Base-by-base conservation (phyloP, 2,888 invertebrate genomes). In the Hydroisotoma schaefferi region DNA sequence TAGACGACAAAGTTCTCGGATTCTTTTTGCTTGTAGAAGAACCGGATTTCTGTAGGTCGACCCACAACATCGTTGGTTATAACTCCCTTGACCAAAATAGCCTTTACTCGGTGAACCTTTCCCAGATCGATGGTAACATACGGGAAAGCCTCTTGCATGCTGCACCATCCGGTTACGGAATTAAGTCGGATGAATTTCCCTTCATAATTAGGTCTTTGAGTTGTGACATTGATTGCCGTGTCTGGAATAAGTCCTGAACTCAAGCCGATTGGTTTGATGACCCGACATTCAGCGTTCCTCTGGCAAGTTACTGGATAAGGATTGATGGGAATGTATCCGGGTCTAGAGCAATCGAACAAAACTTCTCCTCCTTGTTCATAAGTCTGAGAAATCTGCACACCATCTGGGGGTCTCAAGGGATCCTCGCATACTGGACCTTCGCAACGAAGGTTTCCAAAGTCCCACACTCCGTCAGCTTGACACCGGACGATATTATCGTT, bases 401-500 rank as follows among this genome's bases (percentile, higher is more conserved):
- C 95, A 78, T 95, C 95, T 62, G 90, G 88, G 0, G 95, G 95
- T 74, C 92, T 84, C 1, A 94, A 93, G 0, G 95, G 95, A 78
- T 97, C 95, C 76, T 91, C 90, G 76, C 95, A 95, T 1, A 95
- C 94, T 2, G 95, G 95, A 22, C 95, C 97, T 80, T 95, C 94
- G 75, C 98, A 98, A 55, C 92, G 81, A 52, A 98, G 81, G 75
- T 94, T 93, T 27, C 97, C 97, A 76, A 97, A 94, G 80, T 97
- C 97, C 98, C 98, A 98, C 63, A 90, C 87, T 2, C 93, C 92
- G 74, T 93, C 93, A 1, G 87, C 87, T 79, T 89, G 88, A 77
- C 97, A 97, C 65, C 88, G 81, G 0, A 98, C 95, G 12, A 90
- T 88, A 75, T 92, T 92, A 74, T 95, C 94, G 71, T 93, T 88